A percentile compares a stretch with the other conserved stretches of the same genome.
Conservation (phyloP, 2,113 vertebrate genomes). For the Abramis brama region DNA sequence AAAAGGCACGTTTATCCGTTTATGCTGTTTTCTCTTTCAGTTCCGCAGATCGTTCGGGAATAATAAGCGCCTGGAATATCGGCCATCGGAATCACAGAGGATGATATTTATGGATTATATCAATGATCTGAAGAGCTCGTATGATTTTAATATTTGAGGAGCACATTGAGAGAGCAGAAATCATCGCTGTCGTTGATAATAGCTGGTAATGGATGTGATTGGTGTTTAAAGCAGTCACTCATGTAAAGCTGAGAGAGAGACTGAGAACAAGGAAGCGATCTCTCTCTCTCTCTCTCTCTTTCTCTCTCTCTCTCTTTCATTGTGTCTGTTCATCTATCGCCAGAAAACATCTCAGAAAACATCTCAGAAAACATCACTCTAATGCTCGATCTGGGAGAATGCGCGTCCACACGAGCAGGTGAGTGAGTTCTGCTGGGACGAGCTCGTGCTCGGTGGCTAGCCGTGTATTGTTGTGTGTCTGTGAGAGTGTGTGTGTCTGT, state of each 20-base stretch:
- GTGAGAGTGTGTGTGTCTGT: not conserved
- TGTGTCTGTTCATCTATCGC: not conserved
- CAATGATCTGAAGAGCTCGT: constrained; percentile 10
- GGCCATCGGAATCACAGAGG: not conserved
- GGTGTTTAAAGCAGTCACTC: constrained; percentile 2
- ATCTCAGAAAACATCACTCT: constrained; percentile 54
- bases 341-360: not conserved
- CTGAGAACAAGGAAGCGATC: constrained; percentile 72
- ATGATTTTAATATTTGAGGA: constrained; percentile 45
- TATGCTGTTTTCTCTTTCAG: constrained; percentile 44
- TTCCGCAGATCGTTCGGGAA: constrained; percentile 27
- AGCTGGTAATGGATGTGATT: not conserved
- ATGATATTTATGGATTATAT: not conserved
- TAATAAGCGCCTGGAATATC: not conserved
- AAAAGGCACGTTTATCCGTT: constrained; percentile 58
- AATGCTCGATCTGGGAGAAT: constrained; percentile 77
- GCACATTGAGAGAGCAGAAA: not conserved
- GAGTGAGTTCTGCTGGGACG: constrained; percentile 43
- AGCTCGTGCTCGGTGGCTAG: not conserved
- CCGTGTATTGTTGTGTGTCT: not conserved
- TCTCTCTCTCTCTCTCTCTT: constrained; percentile 62
- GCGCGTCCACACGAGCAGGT: constrained; percentile 76
- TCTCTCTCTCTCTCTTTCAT: constrained; percentile 60
- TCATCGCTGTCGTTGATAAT: not conserved
- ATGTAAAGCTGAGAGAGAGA: constrained; percentile 32